Percentiles rank a stretch among this genome's conserved stretches.
Evolutionary conservation across 2,797 vertebrate species (phyloP).

Genomic region (Parauchenoglanis ngamensis): DNA sequence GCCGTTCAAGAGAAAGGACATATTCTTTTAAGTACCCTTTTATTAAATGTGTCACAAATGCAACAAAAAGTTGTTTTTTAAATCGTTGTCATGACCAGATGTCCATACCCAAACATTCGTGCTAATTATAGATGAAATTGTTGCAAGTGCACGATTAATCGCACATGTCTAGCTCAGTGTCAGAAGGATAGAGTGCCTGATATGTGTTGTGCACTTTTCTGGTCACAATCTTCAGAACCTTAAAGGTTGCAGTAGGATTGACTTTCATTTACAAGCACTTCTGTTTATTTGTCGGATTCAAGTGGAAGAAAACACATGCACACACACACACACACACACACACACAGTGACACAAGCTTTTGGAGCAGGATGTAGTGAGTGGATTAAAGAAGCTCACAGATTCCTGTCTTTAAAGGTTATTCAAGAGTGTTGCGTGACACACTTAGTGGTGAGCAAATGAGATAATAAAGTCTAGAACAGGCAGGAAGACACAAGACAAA

Average conservation of each 20-base stretch:
- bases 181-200: background rate
- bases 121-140: background rate
- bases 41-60: background rate
- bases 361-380: background rate
- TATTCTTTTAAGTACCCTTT: background rate
- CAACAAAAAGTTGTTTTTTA: background rate
- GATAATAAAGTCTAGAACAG: background rate
- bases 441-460: background rate
- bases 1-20: background rate
- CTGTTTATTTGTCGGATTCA: background rate
- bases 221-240: background rate
- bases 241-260: background rate
- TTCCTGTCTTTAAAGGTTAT: constrained; percentile 8
- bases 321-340: background rate
- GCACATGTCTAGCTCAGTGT: background rate
- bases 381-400: background rate
- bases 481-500: constrained; percentile 8
- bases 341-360: background rate
- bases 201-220: background rate
- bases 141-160: background rate
- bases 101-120: background rate
- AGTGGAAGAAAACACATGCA: no score
- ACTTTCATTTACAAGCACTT: background rate
- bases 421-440: background rate
- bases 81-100: background rate